Evolutionary conservation across 2,797 vertebrate genomes (phyloP), one percentile per base, ranked within the genome.

Genomic region (Chrosomus eos): DNA sequence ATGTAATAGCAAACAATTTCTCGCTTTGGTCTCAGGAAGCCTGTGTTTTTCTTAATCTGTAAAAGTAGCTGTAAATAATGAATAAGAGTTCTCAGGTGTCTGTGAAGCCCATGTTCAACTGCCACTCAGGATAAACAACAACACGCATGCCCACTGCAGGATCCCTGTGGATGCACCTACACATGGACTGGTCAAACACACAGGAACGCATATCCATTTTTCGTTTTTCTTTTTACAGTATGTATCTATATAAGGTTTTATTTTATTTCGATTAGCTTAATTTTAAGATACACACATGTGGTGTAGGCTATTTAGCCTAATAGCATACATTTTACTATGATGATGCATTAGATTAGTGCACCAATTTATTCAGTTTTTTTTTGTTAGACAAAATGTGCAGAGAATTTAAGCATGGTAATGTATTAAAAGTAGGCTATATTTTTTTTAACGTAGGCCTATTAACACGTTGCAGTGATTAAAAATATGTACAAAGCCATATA

Each of bases 11-110:
- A 85, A 81, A 81, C 48, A 45, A 33, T 66, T 85, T 67, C 36
- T 28, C 19, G 48, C 64, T 43, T 76, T 75, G 79, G 1, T 55
- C 51, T 10, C 80, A 48, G 51, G 72, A 82, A 72, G 36, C 80
- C 72, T 10, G 40, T 51, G 71, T 64, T 77, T 78, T 77, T 86
- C 66, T 73, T 75, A 31, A 81, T 87, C 23, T 87, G 23, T 75
- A 81, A 86, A 73, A 87, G 84, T 85, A 83, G 45, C 67, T 53
- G 19, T 90, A 45, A 87, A 90, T 90, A 89, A 90, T 90, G 60
- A 83, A 90, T 83, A 77, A 51, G 76, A 74, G 40, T 87, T 80
- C 81, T 90, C 87, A 43, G 84, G 87, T 90, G 87, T 88, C 86
- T 75, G 55, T 83, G 75, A 71, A 81, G 76, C 38, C 73, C 85